A percentile compares a stretch with the other conserved stretches of the same genome.
Conservation (phyloP, 2,113 vertebrate genomes). For the Nematolebias whitei region DNA sequence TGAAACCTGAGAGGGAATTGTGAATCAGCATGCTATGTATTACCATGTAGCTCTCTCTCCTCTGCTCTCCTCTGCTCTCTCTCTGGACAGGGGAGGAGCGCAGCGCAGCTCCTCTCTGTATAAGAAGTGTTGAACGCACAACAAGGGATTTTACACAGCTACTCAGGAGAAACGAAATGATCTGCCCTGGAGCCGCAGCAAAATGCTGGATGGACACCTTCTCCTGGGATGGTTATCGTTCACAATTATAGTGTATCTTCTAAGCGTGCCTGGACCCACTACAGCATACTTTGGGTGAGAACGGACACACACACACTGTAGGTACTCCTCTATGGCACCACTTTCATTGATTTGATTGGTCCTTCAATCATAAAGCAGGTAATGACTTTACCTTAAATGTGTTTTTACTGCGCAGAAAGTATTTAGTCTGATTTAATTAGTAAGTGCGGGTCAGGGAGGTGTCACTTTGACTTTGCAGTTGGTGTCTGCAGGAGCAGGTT, state of each 20-base stretch:
- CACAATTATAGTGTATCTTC: slow-evolving; percentile 84
- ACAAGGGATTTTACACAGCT: slow-evolving; percentile 80
- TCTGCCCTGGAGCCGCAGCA: slow-evolving; percentile 90
- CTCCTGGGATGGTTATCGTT: slow-evolving; percentile 89
- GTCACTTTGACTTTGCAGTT: slow-evolving; percentile 51
- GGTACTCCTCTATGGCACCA: slow-evolving; percentile 38
- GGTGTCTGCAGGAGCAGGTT: slow-evolving; percentile 62
- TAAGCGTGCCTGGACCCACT: slow-evolving; percentile 81
- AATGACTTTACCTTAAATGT: not conserved
- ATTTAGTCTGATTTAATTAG: not conserved
- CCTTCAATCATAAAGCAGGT: slow-evolving; percentile 23
- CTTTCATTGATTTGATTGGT: slow-evolving; percentile 65
- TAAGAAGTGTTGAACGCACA: slow-evolving; percentile 81
- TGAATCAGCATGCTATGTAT: slow-evolving; percentile 52
- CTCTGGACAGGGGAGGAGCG: slow-evolving; percentile 74
- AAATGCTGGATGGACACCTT: slow-evolving; percentile 94
- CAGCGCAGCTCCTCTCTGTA: slow-evolving; percentile 73
- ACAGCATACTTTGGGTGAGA: slow-evolving; percentile 90
- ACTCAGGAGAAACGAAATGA: slow-evolving; percentile 90
- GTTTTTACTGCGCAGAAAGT: not conserved
- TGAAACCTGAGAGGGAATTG: slow-evolving; percentile 49
- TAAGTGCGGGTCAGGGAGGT: slow-evolving; percentile 34
- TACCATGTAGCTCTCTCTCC: slow-evolving; percentile 38
- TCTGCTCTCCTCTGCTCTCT: slow-evolving; percentile 30
- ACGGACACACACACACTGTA: slow-evolving; percentile 17